phyloP scores from a whole-genome alignment of 2,797 vertebrate genomes.

The Avahi laniger region DNA sequence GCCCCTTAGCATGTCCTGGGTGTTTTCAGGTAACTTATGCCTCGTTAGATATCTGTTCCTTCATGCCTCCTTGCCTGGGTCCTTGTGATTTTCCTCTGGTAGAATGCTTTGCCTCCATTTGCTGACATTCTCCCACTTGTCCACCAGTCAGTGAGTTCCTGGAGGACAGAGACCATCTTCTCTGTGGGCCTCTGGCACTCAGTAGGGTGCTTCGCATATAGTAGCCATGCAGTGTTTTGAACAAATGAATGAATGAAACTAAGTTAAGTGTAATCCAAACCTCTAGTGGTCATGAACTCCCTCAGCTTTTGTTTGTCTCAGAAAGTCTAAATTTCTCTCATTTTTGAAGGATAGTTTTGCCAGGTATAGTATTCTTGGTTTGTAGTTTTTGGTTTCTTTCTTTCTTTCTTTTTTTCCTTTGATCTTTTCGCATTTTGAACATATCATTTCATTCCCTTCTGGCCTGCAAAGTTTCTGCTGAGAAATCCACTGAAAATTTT shows the following conservation, averaged over 20 bases:
- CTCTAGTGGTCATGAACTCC: background rate
- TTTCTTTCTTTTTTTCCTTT: background rate
- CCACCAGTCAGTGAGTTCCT: background rate
- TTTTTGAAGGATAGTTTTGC: background rate
- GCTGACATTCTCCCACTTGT: background rate
- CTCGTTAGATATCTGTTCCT: background rate
- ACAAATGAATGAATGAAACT: background rate
- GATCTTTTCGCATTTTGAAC: background rate
- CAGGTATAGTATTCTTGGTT: background rate
- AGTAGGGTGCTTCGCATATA: background rate
- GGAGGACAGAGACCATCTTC: background rate
- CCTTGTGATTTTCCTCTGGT: background rate
- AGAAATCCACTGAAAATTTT: background rate
- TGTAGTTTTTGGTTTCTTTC: background rate
- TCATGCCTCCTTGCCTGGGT: background rate
- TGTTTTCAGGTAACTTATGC: background rate
- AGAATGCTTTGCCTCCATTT: background rate
- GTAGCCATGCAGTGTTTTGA: background rate
- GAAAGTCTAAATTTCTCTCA: background rate
- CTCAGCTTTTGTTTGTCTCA: background rate
- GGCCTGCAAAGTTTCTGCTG: background rate
- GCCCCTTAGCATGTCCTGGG: background rate
- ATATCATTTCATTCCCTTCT: background rate
- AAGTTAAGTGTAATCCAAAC: background rate
- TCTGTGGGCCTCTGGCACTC: background rate